phyloP scores from a whole-genome alignment of 2,113 vertebrate genomes.

The Panurus biarmicus region DNA sequence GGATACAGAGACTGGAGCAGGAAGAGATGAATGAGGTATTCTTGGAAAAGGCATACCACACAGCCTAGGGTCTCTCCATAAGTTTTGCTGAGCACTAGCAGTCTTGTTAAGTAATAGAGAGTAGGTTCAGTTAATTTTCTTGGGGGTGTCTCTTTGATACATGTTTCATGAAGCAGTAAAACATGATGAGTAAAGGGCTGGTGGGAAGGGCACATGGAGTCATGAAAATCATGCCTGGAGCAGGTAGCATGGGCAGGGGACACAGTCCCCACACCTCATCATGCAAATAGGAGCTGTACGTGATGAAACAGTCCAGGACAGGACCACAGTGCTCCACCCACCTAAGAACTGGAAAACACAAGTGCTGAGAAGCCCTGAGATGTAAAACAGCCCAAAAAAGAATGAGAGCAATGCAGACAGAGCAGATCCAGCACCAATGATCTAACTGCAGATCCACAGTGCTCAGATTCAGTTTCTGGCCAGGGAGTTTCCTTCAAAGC shows the following conservation, averaged over 20 bases:
- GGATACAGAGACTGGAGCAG: neutral
- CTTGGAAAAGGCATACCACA: neutral
- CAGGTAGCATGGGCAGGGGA: neutral
- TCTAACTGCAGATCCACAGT: neutral
- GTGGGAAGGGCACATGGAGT: neutral
- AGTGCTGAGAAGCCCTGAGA: neutral
- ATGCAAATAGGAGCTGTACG: neutral
- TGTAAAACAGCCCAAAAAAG: neutral
- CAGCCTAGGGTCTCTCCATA: neutral
- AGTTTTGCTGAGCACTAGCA: neutral
- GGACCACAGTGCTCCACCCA: neutral
- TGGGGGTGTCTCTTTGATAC: neutral
- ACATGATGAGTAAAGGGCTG: neutral
- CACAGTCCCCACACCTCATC: neutral
- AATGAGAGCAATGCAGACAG: neutral
- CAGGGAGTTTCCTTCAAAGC: neutral
- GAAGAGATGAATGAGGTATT: neutral
- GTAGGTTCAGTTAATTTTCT: neutral
- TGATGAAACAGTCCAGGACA: neutral
- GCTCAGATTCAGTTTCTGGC: neutral
- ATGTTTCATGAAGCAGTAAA: neutral
- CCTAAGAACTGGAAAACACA: neutral
- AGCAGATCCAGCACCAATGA: neutral
- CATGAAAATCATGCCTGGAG: neutral
- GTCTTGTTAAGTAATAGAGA: neutral